Conservation (phyloP, 2,797 vertebrate species). For the Micromesistius poutassou region DNA sequence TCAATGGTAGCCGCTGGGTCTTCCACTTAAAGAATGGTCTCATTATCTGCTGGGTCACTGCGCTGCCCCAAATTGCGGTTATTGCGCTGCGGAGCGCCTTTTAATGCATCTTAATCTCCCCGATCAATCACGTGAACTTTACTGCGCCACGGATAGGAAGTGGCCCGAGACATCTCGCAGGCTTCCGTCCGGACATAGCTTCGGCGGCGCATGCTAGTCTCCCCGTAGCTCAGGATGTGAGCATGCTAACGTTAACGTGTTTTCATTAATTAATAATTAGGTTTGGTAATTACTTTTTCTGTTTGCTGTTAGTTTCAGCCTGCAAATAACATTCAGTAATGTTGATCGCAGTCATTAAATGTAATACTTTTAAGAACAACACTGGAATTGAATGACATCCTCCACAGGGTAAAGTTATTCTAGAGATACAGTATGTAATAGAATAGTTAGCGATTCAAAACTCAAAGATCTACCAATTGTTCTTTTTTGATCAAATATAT, state of each 20-base stretch:
- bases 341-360: neutral
- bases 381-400: neutral
- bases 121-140: neutral
- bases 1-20: neutral
- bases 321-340: neutral
- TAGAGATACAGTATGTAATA: too few relatives aligned
- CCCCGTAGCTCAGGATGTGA: neutral
- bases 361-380: neutral
- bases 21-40: constrained; percentile 8
- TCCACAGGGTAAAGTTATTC: neutral
- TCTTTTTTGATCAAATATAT: too few relatives aligned
- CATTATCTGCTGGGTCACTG: constrained; percentile 6
- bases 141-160: neutral
- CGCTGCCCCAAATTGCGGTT: constrained; percentile 4
- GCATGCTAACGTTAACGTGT: neutral
- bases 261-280: neutral
- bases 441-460: too few relatives aligned
- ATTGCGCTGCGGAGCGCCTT: neutral
- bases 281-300: neutral
- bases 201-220: neutral
- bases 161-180: neutral
- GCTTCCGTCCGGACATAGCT: neutral
- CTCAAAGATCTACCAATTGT: too few relatives aligned
- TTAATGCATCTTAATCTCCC: neutral
- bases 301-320: neutral